Base-by-base conservation (phyloP, 2,113 vertebrate species). In the Sinocyclocheilus rhinocerous region DNA sequence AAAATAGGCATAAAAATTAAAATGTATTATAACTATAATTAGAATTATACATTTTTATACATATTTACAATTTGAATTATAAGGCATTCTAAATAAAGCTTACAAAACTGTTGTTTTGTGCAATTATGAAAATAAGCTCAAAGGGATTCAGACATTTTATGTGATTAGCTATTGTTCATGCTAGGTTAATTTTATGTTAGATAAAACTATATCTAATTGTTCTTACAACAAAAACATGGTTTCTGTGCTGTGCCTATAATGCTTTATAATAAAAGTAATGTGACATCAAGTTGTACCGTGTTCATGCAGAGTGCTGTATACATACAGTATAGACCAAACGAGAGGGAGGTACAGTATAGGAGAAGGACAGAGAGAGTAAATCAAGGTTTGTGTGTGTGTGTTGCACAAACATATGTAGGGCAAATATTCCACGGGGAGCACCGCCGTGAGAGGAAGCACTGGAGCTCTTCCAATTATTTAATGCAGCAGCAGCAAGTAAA, bases 381-480 rank as follows among this genome's bases (percentile, higher is more conserved):
- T 36, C 6, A 22, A 57, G 48, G 45, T 83, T 50, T 72, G 26
- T 52, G 42, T 69, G 42, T 33, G 29, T 33, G 29, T 33, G 39
- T 39, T 6, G 39, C 39, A 42, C 42, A 92, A 92, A 94, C 89
- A 91, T 90, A 95, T 93, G 89, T 94, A 94, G 94, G 94, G 88
- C 94, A 93, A 83, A 76, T 89, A 92, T 88, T 93, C 94, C 91
- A 81, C 81, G 39, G 92, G 92, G 93, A 92, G 20, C 13, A 4
- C 42, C 65, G 89, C 91, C 88, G 91, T 92, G 90, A 85, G 81
- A 92, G 88, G 89, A 92, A 76, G 85, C 87, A 83, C 86, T 76
- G 89, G 86, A 85, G 86, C 86, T 90, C 83, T 86, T 61, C 77
- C 48, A 70, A 76, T 88, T 87, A 82, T 84, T 91, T 81, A 88